Base-by-base conservation (phyloP, 2,113 vertebrate species). In the Catharus minimus region DNA sequence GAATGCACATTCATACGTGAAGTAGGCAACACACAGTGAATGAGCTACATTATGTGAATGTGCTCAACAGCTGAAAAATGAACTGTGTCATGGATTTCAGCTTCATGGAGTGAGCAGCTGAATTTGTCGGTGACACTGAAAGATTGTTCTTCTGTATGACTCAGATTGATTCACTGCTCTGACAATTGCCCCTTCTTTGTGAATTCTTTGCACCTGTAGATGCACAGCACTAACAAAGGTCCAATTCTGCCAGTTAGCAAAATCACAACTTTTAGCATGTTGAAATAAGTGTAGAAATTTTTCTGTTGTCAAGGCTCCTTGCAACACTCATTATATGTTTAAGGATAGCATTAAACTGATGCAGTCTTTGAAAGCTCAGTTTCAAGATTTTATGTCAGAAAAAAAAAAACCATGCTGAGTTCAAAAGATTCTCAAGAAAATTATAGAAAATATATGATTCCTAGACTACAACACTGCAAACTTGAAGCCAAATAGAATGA, bases 21-120 rank as follows among this genome's bases (percentile, higher is more conserved):
- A 87, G 93, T 71, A 82, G 94, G 92, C 91, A 90, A 32, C 84
- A 76, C 69, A 24, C 26, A 95, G 87, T 94, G 92, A 95, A 92
- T 95, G 93, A 95, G 86, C 92, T 86, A 77, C 90, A 82, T 96
- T 96, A 95, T 95, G 69, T 94, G 96, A 92, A 95, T 96, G 94
- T 83, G 93, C 93, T 93, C 81, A 91, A 46, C 67, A 93, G 93
- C 93, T 94, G 93, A 96, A 92, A 94, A 96, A 92, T 93, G 44
- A 88, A 84, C 95, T 68, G 66, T 94, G 53, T 80, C 92, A 93
- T 95, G 91, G 92, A 56, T 93, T 95, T 96, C 88, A 94, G 89
- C 82, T 77, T 33, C 84, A 52, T 56, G 67, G 87, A 90, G 82
- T 22, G 88, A 86, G 95, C 93, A 96, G 91, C 89, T 77, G 93